phyloP scores from a whole-genome alignment of 2,888 invertebrate species.

The Polydrusus pterygomalis region DNA sequence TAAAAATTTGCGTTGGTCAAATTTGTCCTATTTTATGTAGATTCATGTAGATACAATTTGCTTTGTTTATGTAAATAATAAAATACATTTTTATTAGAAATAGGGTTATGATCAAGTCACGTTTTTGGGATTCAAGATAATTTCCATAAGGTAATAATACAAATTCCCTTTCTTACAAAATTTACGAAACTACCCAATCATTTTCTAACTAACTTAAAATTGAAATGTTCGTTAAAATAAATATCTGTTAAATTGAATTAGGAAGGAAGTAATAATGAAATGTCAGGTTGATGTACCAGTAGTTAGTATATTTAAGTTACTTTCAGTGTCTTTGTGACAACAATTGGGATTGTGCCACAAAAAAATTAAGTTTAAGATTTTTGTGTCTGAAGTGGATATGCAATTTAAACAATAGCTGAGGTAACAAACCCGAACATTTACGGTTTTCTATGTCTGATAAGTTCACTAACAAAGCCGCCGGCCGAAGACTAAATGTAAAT shows the following conservation, averaged over 20 bases:
- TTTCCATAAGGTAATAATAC: too few relatives aligned
- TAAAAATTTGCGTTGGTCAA: too few relatives aligned
- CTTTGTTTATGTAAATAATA: too few relatives aligned
- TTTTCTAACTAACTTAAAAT: background rate
- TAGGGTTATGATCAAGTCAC: too few relatives aligned
- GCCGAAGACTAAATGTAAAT: constrained; percentile 49
- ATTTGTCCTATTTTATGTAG: too few relatives aligned
- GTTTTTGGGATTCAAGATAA: too few relatives aligned
- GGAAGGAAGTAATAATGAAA: constrained; percentile 29
- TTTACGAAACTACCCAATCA: background rate
- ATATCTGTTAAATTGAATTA: constrained; percentile 16
- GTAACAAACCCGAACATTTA: constrained; percentile 38
- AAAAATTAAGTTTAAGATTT: too few relatives aligned
- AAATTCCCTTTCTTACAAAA: background rate
- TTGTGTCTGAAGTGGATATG: too few relatives aligned
- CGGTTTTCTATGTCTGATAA: constrained; percentile 41
- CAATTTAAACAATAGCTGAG: too few relatives aligned
- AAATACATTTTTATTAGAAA: too few relatives aligned
- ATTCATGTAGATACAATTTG: too few relatives aligned
- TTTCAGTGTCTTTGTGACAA: background rate
- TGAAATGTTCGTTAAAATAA: background rate
- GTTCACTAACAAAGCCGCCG: constrained; percentile 24
- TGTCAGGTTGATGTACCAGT: constrained; percentile 25
- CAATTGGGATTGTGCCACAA: too few relatives aligned
- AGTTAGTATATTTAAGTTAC: background rate